phyloP scores from a whole-genome alignment of 2,888 invertebrate genomes.

The Nymphalis c-album region DNA sequence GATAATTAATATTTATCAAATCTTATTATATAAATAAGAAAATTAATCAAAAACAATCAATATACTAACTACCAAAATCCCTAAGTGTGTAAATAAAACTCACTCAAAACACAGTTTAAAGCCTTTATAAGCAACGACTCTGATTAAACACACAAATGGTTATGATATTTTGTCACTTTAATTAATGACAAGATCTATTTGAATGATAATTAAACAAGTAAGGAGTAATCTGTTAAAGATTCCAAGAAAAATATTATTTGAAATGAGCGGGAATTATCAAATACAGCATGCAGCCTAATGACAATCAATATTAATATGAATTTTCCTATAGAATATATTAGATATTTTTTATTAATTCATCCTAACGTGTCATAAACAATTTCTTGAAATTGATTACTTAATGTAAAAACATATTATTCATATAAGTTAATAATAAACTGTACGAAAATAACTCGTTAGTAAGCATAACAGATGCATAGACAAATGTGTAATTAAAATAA shows the following conservation, averaged over 20 bases:
- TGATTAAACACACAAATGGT: not conserved
- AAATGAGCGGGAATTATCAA: not conserved
- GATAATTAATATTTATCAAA: too few relatives aligned
- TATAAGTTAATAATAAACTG: not conserved
- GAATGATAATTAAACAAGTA: not conserved
- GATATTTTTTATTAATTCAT: not conserved
- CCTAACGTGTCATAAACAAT: not conserved
- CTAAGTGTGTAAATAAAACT: too few relatives aligned
- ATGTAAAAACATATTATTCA: constrained; percentile 3
- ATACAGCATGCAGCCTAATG: not conserved
- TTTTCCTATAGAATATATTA: not conserved
- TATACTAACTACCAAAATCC: too few relatives aligned
- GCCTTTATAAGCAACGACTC: not conserved
- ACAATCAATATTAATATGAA: not conserved
- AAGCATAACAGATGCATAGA: constrained; percentile 1
- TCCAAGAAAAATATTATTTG: not conserved
- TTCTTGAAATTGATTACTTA: constrained; percentile 2
- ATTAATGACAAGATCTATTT: not conserved
- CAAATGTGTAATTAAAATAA: constrained; percentile 10
- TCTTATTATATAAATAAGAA: too few relatives aligned
- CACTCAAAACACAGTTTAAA: too few relatives aligned
- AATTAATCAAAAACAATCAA: too few relatives aligned
- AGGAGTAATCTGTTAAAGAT: not conserved
- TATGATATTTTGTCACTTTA: not conserved
- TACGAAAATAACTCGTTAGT: constrained; percentile 17